These are phyloP conservation scores for Onthophagus sagittarius DNA, from an alignment of 2,888 invertebrate genomes.

Conservation along the genomic window DNA sequence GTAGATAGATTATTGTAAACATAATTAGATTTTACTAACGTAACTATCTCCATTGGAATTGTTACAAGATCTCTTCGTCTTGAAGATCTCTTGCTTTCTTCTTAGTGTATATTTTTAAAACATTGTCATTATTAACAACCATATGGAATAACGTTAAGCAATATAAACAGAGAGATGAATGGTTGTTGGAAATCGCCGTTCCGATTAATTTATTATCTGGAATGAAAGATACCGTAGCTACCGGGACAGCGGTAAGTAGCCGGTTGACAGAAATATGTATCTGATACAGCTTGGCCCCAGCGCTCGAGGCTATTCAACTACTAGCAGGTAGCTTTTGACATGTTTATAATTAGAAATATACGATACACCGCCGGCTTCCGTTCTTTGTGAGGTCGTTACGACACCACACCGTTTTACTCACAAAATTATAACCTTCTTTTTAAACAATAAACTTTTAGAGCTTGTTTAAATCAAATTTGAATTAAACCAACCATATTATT, in stretches of 20 bases:
- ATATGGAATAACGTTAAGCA: neutral
- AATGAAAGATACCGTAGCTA: constrained; percentile 23
- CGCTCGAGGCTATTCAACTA: constrained; percentile 21
- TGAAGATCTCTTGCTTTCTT: too few species aligned
- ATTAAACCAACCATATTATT: too few species aligned
- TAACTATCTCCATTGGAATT: too few species aligned
- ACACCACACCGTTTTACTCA: neutral
- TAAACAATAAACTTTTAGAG: too few species aligned
- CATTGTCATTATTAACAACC: neutral
- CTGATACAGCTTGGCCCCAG: constrained; percentile 17
- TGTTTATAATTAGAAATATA: constrained; percentile 25
- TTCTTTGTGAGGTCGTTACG: neutral
- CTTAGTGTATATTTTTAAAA: too few species aligned
- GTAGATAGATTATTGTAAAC: too few species aligned
- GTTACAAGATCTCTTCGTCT: too few species aligned
- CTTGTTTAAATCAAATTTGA: too few species aligned
- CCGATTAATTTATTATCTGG: constrained; percentile 24
- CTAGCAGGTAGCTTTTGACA: constrained; percentile 24
- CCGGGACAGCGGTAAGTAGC: constrained; percentile 21
- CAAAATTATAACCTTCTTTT: neutral
- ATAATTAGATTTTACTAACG: too few species aligned
- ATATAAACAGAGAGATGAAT: constrained; percentile 19
- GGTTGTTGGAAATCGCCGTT: constrained; percentile 20
- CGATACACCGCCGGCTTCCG: neutral
- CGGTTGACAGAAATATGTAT: constrained; percentile 25